A percentile compares a stretch with the other conserved stretches of the same genome.
Evolutionary conservation across 2,797 vertebrate genomes (phyloP).

Genomic region (Poeciliopsis turneri): DNA sequence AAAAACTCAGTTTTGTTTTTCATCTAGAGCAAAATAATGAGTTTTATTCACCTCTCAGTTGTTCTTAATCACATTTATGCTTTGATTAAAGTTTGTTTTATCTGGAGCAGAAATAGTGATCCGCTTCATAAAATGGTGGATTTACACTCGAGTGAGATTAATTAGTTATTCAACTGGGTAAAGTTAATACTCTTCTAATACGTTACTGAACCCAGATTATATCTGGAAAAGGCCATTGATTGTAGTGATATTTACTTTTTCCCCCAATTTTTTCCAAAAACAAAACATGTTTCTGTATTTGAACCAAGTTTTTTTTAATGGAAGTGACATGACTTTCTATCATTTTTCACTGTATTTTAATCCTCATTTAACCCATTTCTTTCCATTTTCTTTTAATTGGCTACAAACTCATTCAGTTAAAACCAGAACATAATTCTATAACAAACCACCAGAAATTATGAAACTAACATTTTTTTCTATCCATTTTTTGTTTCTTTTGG

Average conservation of each 20-base stretch:
- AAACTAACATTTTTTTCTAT: not conserved
- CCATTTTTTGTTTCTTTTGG: not conserved
- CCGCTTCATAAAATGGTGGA: not conserved
- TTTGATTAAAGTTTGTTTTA: not conserved
- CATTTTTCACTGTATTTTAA: not conserved
- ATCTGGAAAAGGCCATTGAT: not conserved
- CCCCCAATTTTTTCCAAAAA: too few relatives aligned
- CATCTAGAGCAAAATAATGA: too few relatives aligned
- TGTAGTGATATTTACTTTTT: not conserved
- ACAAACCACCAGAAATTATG: not conserved
- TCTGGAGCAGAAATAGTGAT: not conserved
- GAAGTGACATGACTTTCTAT: not conserved
- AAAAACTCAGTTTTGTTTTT: not conserved
- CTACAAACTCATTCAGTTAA: not conserved
- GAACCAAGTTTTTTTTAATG: not conserved
- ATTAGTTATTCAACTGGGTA: not conserved
- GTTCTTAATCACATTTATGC: not conserved
- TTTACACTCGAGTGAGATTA: not conserved
- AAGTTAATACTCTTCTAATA: not conserved
- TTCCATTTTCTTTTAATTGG: not conserved
- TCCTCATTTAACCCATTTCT: not conserved
- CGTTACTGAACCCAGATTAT: not conserved
- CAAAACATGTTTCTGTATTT: not conserved
- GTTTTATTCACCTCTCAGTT: not conserved
- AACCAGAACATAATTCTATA: not conserved